Percentiles rank a stretch among this genome's conserved stretches.
Conservation (phyloP, 2,888 invertebrate genomes). For the Plagodis pulveraria region DNA sequence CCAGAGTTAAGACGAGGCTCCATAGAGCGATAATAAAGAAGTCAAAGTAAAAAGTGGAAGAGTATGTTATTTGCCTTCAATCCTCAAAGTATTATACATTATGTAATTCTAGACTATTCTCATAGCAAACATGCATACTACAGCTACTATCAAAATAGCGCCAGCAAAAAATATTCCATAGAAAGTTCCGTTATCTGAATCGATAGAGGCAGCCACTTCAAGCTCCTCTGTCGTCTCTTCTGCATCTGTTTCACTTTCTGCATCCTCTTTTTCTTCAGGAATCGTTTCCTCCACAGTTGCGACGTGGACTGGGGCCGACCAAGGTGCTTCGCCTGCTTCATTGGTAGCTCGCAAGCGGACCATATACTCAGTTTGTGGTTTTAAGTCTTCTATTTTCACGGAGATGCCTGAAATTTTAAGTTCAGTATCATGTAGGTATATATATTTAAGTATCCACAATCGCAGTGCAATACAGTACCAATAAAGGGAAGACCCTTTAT, state of each 20-base stretch:
- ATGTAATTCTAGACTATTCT: constrained; percentile 48
- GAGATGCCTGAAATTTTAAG: constrained; percentile 42
- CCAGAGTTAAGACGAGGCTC: no score
- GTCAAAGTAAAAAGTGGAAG: no score
- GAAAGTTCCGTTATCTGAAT: constrained; percentile 43
- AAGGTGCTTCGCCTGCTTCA: constrained; percentile 57
- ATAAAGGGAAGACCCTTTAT: no score
- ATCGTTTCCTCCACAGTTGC: constrained; percentile 39
- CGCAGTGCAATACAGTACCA: no score
- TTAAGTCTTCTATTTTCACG: constrained; percentile 46
- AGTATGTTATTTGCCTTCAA: no score
- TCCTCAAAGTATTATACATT: no score
- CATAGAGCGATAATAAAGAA: no score
- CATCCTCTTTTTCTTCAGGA: constrained; percentile 25
- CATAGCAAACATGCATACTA: constrained; percentile 59
- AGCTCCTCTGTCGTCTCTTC: constrained; percentile 20
- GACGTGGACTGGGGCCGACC: constrained; percentile 53
- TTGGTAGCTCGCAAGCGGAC: constrained; percentile 58
- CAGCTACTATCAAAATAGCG: constrained; percentile 56
- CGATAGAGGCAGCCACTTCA: constrained; percentile 4
- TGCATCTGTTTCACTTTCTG: constrained; percentile 7
- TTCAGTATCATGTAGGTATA: not conserved
- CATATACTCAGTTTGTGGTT: constrained; percentile 60
- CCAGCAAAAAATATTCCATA: constrained; percentile 68
- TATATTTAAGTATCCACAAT: no score